Evolutionary conservation across 2,797 vertebrate species (phyloP), one percentile per base, ranked within the genome.

Genomic region (Clarias pachynema): DNA sequence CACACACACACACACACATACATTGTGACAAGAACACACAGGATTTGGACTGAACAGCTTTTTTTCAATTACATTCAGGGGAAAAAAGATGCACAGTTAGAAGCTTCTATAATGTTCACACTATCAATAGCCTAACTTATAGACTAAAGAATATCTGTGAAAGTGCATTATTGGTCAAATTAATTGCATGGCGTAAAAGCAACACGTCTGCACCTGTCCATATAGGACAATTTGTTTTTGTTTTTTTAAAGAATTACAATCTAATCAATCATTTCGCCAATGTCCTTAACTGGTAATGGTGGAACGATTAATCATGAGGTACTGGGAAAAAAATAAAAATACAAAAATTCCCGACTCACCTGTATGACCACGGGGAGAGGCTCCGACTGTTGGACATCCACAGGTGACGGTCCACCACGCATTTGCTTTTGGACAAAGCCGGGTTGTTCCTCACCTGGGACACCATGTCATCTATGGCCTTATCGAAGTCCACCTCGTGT

Each of bases 321-420:
- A 53, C 12, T 53, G 12, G 10, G 18, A 57, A 53, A 57, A 44
- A 37, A 37, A 34, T 34, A 37, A 69, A 68, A 2, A 70, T 40
- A 72, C 0, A 5, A 12, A 56, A 1, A 22, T 69, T 62, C 16
- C 40, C 16, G 10, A 62, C 94, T 92, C 89, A 96, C 96, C 96
- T 96, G 93, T 97, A 97, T n/a, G 95, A 92, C 96, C 96, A 97
- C 1, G 96, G 96, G 4, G 96, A 97, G 81, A 96, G 91, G 74
- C 96, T 96, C 78, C 96, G 94, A 72, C 91, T 93, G 91, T 96
- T 96, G 85, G 96, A 96, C 89, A 96, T 93, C 96, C 96, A 96
- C 74, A 97, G 93, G 88, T 95, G 93, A 87, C 96, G 86, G 88
- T 96, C 94, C 88, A 97, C 93, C 88, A 96, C 95, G 79, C 96